Base-by-base conservation (phyloP, 2,888 invertebrate genomes). In the Pammene fasciana region DNA sequence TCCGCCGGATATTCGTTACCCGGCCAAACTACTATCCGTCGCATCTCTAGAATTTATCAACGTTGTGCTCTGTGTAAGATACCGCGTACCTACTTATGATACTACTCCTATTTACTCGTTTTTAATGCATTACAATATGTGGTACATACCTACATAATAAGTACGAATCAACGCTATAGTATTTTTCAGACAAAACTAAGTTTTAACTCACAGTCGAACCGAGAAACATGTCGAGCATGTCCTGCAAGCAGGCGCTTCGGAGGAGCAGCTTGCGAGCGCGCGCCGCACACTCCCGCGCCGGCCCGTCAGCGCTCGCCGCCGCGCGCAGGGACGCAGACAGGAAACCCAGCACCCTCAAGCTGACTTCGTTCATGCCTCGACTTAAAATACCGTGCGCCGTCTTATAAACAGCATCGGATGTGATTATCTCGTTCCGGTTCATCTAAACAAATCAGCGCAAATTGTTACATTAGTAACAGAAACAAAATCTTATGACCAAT, bases 241-340 rank as follows among this genome's bases (percentile, higher is more conserved):
- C 76, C 13, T 81, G 76, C 52, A 93, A 76, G 72, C 91, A 89
- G 7, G 92, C 92, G 73, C 87, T 90, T 56, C 75, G 77, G 73
- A 89, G 80, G 1, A 89, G 78, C 83, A 84, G 84, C 65, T 86
- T 86, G 70, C 82, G 85, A 11, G 62, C 62, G 41, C 14, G 16
- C 16, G 38, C 7, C 2, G 87, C 86, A 71, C 84, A 81, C 7
- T 78, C 72, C 6, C 79, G 74, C 65, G 86, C 11, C 46, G 34
- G 11, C 10, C 14, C 36, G 34, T 36, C 60, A 26, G 26, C 43
- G 13, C 45, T 8, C 45, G 26, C 26, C 38, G 50, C 38, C 13
- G 50, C 41, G 41, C 26, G 41, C 52, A 62, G n/a, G 9, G 50
- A 41, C 38, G 13, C 18, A 18, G 50, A n/a, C 62, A 62, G 38